Evolutionary conservation across 2,888 invertebrate species (phyloP).

Genomic region (Rhingia rostrata): DNA sequence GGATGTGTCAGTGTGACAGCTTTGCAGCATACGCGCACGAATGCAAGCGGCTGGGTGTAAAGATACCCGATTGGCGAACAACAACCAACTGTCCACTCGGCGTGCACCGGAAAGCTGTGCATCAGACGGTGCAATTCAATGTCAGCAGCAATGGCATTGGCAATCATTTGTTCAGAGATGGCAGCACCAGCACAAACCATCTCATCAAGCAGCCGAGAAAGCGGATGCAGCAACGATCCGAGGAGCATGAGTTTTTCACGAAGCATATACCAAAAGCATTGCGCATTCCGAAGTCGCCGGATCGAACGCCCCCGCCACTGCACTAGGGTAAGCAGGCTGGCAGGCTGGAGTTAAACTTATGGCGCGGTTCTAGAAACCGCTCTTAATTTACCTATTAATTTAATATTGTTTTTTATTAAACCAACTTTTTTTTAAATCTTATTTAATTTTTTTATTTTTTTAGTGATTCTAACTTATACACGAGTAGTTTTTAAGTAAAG

Average conservation of each 20-base stretch:
- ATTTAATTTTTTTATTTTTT: constrained; percentile 39
- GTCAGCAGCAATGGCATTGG: constrained; percentile 70
- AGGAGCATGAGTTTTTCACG: constrained; percentile 78
- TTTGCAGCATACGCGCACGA: constrained; percentile 95
- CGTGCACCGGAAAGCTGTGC: constrained; percentile 73
- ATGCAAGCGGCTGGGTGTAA: constrained; percentile 90
- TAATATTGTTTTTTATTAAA: constrained; percentile 47
- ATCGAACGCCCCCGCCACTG: constrained; percentile 83
- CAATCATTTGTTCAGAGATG: constrained; percentile 48
- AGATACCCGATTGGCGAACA: constrained; percentile 88
- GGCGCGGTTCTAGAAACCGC: constrained; percentile 51
- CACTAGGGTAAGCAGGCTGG: constrained; percentile 77
- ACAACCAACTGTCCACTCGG: constrained; percentile 86
- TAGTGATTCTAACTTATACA: constrained; percentile 62
- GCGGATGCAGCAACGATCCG: constrained; percentile 76
- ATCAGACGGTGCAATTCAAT: constrained; percentile 75
- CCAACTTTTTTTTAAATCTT: constrained; percentile 42
- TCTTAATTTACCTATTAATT: constrained; percentile 60
- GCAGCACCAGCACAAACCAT: constrained; percentile 26
- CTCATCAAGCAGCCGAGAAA: constrained; percentile 35
- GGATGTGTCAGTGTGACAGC: constrained; percentile 94
- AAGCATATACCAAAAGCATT: constrained; percentile 82
- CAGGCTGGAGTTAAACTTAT: constrained; percentile 54
- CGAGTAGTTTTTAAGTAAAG: constrained; percentile 44
- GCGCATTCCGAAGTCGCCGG: constrained; percentile 79